These are phyloP conservation scores for Microctenopoma lineatum DNA, from an alignment of 2,797 vertebrate species.

Conservation along the genomic window DNA sequence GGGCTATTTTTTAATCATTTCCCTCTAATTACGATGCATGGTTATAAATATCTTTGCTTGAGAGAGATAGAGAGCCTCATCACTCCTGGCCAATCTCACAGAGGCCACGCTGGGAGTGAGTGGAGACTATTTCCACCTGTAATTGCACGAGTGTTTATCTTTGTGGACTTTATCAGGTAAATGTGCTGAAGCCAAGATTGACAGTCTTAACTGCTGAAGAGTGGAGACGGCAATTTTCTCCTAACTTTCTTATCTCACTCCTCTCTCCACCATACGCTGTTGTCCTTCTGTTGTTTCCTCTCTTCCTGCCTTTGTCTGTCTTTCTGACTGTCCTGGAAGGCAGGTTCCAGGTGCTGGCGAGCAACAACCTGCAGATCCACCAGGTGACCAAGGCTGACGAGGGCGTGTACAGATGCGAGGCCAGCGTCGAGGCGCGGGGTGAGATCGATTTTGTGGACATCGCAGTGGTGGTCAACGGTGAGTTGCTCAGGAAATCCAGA, in stretches of 20 bases:
- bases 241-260: slow-evolving; percentile 55
- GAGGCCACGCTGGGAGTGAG: slow-evolving; percentile 33
- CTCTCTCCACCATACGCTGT: slow-evolving; percentile 44
- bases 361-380: slow-evolving; percentile 96
- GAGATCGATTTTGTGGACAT: slow-evolving; percentile 99
- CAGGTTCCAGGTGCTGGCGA: slow-evolving; percentile 90
- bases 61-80: slow-evolving; percentile 58
- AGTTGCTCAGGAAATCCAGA: slow-evolving; percentile 57
- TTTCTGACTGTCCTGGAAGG: slow-evolving; percentile 76
- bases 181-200: slow-evolving; percentile 58
- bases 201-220: slow-evolving; percentile 50
- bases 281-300: slow-evolving; percentile 30
- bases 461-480: slow-evolving; percentile 94
- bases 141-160: slow-evolving; percentile 73
- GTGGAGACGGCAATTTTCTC: slow-evolving; percentile 55
- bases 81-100: slow-evolving; percentile 53
- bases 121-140: slow-evolving; percentile 42
- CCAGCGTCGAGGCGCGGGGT: slow-evolving; percentile 95
- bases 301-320: background rate
- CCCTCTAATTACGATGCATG: slow-evolving; percentile 65
- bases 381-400: slow-evolving; percentile 96
- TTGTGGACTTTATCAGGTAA: slow-evolving; percentile 67
- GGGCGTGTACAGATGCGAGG: slow-evolving; percentile 97
- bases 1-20: slow-evolving; percentile 53
- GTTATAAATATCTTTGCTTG: slow-evolving; percentile 72